phyloP scores from a whole-genome alignment of 2,113 vertebrate species.

The Casuarius casuarius region DNA sequence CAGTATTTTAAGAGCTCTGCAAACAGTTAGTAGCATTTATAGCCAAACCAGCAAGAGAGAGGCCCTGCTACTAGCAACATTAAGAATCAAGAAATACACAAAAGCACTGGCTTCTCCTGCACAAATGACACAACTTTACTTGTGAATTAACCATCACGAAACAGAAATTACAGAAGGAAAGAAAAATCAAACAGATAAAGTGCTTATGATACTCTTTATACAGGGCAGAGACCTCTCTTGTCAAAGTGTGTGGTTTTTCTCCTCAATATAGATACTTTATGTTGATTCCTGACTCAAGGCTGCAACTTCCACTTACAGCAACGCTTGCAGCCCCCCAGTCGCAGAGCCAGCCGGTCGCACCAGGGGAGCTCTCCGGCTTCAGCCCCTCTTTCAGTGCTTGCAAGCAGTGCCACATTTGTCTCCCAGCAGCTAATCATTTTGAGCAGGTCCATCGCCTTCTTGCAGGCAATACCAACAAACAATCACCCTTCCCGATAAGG shows the following conservation, averaged over 20 bases:
- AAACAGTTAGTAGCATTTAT: neutral
- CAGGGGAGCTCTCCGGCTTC: rapidly evolving
- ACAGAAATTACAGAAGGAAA: neutral
- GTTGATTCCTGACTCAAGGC: neutral
- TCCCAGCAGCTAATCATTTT: neutral
- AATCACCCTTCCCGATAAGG: neutral
- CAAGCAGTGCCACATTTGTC: neutral
- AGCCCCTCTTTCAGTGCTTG: neutral
- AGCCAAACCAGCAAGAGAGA: neutral
- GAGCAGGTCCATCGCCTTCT: neutral
- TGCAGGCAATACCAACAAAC: neutral
- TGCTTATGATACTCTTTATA: neutral
- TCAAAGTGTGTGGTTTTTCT: neutral
- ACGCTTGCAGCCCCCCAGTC: rapidly evolving
- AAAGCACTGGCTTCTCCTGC: neutral
- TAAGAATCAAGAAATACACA: neutral
- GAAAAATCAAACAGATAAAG: neutral
- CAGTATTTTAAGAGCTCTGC: neutral
- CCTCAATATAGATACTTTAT: neutral
- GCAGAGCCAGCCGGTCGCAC: neutral
- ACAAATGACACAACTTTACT: neutral
- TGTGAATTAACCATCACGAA: neutral
- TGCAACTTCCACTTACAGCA: neutral
- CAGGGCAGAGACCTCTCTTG: neutral
- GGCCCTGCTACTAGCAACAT: neutral